These are phyloP conservation scores for Drosophila orena DNA, from an alignment of 1,140 invertebrate species.

Conservation along the genomic window DNA sequence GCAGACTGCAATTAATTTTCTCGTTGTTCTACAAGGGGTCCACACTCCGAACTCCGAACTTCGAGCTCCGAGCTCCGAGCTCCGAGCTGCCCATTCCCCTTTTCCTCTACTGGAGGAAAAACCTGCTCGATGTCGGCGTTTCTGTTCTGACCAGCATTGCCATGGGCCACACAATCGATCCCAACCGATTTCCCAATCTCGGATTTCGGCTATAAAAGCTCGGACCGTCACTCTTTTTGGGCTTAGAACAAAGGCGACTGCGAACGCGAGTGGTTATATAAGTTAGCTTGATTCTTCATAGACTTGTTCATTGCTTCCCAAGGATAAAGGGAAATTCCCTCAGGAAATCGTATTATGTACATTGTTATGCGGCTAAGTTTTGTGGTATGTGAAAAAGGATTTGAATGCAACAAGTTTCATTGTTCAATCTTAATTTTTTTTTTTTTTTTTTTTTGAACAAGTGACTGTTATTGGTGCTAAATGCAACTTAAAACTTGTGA, in stretches of 20 bases:
- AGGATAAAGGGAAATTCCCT: constrained; percentile 8
- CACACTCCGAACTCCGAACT: neutral
- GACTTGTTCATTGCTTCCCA: constrained; percentile 15
- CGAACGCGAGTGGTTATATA: constrained; percentile 43
- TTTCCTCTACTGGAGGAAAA: neutral
- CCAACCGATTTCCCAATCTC: constrained; percentile 6
- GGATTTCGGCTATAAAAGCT: constrained; percentile 67
- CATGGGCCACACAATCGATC: constrained; percentile 32
- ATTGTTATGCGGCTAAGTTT: constrained; percentile 52
- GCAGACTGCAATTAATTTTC: constrained; percentile 79
- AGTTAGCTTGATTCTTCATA: constrained; percentile 12
- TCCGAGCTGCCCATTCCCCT: neutral
- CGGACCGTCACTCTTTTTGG: constrained; percentile 47
- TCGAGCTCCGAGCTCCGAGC: neutral
- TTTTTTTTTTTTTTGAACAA: neutral
- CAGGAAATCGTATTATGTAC: constrained; percentile 11
- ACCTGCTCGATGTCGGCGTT: constrained; percentile 42
- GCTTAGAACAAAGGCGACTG: constrained; percentile 77
- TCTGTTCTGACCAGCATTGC: constrained; percentile 51
- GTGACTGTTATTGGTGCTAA: neutral
- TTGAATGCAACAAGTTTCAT: no score
- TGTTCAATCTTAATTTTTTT: no score
- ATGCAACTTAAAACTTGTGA: neutral
- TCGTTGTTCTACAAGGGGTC: constrained; percentile 49
- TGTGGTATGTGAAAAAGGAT: constrained; percentile 56